Percentiles rank a stretch among this genome's conserved stretches.
Conservation (phyloP, 2,113 vertebrate genomes). For the Aphyosemion australe region DNA sequence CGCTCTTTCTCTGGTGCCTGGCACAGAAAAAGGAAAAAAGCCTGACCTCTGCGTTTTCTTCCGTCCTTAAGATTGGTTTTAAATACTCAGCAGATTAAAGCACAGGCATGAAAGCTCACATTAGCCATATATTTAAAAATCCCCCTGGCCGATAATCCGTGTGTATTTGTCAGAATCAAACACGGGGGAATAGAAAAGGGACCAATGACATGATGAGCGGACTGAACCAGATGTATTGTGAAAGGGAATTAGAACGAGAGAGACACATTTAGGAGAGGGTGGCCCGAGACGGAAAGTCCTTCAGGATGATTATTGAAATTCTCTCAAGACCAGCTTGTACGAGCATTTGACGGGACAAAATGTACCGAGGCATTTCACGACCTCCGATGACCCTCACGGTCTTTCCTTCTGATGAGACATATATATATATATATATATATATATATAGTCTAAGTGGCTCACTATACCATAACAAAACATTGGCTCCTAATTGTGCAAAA, state of each 20-base stretch:
- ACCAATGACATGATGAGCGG: constrained; percentile 75
- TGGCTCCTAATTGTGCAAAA: no score
- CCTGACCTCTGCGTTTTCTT: constrained; percentile 79
- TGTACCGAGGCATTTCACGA: constrained; percentile 56
- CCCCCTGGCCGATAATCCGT: constrained; percentile 78
- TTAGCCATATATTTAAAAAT: constrained; percentile 82
- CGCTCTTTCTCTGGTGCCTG: constrained; percentile 39
- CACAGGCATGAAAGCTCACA: constrained; percentile 80
- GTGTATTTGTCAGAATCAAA: constrained; percentile 83
- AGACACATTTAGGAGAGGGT: constrained; percentile 75
- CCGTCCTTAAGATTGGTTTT: constrained; percentile 80
- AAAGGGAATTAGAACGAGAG: constrained; percentile 74
- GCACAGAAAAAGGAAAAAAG: constrained; percentile 44
- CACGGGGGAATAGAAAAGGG: constrained; percentile 79
- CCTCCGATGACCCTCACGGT: constrained; percentile 65
- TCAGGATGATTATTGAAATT: constrained; percentile 78
- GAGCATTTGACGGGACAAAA: constrained; percentile 67
- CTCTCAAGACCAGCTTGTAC: constrained; percentile 55
- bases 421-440: no score
- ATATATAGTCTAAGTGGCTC: no score
- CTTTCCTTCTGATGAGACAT: constrained; percentile 2
- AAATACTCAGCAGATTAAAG: constrained; percentile 83
- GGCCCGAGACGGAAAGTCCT: constrained; percentile 73
- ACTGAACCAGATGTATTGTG: constrained; percentile 73
- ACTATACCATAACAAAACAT: no score